Evolutionary conservation across 2,888 invertebrate genomes (phyloP).

Genomic region (Spilarctia lutea): DNA sequence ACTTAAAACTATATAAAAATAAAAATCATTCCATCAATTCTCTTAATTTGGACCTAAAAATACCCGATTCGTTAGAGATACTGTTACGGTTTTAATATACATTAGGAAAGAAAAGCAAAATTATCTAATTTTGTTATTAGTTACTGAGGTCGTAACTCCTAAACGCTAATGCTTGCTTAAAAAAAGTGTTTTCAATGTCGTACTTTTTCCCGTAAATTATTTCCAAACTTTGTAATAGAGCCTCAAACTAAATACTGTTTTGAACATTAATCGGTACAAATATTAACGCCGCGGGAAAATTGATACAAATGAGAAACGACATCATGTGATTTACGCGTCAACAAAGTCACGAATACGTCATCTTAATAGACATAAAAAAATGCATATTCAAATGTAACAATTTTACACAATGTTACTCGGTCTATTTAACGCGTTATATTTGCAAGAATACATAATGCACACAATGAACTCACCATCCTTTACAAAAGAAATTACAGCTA

Average conservation of each 20-base stretch:
- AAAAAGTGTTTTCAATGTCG: not conserved
- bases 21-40: too few species aligned
- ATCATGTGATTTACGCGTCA: not conserved
- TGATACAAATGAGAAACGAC: not conserved
- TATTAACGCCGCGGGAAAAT: not conserved
- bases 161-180: not conserved
- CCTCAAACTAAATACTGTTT: not conserved
- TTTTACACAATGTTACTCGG: not conserved
- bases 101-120: not conserved
- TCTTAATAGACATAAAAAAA: not conserved
- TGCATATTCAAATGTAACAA: not conserved
- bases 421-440: not conserved
- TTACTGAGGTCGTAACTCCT: not conserved
- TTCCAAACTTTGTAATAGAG: not conserved
- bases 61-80: too few species aligned
- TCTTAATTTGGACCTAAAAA: too few species aligned
- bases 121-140: not conserved
- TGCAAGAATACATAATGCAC: not conserved
- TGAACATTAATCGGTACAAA: not conserved
- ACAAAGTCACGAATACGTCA: not conserved
- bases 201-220: not conserved
- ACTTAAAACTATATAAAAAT: too few species aligned
- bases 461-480: conserved; percentile 3
- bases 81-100: not conserved
- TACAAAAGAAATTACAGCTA: not conserved